Conservation (phyloP, 2,888 invertebrate genomes). For the Ophioninae sp. region DNA sequence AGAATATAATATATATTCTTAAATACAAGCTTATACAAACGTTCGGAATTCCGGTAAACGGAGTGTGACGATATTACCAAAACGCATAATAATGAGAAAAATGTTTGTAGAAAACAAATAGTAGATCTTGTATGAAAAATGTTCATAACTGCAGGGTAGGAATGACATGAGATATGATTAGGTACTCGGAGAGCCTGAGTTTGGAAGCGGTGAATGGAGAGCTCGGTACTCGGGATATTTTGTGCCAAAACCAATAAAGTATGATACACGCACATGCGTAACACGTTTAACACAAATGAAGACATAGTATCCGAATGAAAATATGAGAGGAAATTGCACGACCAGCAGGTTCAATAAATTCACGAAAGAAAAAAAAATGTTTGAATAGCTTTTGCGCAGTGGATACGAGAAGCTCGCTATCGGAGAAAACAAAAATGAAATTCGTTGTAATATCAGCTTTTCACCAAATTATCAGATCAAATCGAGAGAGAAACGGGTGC, state of each 20-base stretch:
- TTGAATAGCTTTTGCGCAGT: not conserved
- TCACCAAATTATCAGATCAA: not conserved
- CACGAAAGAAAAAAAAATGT: not conserved
- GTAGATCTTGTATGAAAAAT: not conserved
- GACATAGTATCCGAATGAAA: conserved; percentile 9
- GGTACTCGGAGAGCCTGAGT: not conserved
- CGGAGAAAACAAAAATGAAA: not conserved
- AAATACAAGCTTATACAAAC: not conserved
- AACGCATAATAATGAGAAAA: not conserved
- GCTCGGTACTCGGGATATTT: not conserved
- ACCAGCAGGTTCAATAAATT: not conserved
- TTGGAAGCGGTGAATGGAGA: not conserved
- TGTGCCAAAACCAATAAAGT: conserved; percentile 10
- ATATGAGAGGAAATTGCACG: not conserved
- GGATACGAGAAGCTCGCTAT: not conserved
- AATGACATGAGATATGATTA: not conserved
- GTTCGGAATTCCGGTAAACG: not conserved
- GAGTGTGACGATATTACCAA: not conserved
- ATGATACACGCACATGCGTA: not conserved
- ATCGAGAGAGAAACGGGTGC: conserved; percentile 31
- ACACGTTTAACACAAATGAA: not conserved
- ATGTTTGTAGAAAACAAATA: not conserved
- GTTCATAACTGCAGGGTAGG: not conserved
- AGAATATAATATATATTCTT: not conserved
- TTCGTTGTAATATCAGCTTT: not conserved